These are phyloP conservation scores for Tetraodon nigroviridis DNA, from an alignment of 2,113 vertebrate genomes.

Conservation along the genomic window DNA sequence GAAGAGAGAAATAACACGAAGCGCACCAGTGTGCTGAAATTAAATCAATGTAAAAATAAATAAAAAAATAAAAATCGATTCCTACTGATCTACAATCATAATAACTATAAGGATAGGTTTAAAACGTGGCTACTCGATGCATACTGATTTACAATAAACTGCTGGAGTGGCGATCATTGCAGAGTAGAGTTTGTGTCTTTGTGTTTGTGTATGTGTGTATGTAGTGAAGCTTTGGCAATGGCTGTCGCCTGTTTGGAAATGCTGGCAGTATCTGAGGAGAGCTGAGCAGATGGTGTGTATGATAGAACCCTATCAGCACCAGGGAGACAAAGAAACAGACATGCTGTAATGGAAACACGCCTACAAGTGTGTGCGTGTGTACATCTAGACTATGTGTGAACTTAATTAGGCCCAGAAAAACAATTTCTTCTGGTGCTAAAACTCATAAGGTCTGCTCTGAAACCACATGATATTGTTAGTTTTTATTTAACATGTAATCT, in stretches of 20 bases:
- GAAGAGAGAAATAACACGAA: not conserved
- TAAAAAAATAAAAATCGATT: not conserved
- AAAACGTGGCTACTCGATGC: too few species aligned
- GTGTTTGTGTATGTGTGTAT: conserved; percentile 1
- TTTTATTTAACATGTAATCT: too few species aligned
- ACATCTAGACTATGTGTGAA: not conserved
- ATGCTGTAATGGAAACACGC: conserved; percentile 6
- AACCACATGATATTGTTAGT: too few species aligned
- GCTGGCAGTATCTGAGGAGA: conserved; percentile 38
- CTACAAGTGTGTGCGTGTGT: not conserved
- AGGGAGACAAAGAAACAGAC: conserved; percentile 14
- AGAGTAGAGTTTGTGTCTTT: not conserved
- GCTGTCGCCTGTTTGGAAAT: conserved; percentile 22
- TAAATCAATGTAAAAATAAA: conserved; percentile 4
- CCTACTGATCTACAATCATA: too few species aligned
- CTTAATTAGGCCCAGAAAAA: too few species aligned
- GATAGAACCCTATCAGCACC: conserved; percentile 39
- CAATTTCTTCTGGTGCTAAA: too few species aligned
- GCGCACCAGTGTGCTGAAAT: conserved; percentile 3
- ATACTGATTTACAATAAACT: too few species aligned
- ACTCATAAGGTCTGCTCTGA: too few species aligned
- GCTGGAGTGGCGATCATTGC: not conserved
- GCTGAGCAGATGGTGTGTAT: conserved; percentile 52
- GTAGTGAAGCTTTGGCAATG: conserved; percentile 6
- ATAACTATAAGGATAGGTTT: too few species aligned